Percentiles rank a stretch among this genome's conserved stretches.
Conservation (phyloP, 2,113 vertebrate genomes). For the Calypte anna region DNA sequence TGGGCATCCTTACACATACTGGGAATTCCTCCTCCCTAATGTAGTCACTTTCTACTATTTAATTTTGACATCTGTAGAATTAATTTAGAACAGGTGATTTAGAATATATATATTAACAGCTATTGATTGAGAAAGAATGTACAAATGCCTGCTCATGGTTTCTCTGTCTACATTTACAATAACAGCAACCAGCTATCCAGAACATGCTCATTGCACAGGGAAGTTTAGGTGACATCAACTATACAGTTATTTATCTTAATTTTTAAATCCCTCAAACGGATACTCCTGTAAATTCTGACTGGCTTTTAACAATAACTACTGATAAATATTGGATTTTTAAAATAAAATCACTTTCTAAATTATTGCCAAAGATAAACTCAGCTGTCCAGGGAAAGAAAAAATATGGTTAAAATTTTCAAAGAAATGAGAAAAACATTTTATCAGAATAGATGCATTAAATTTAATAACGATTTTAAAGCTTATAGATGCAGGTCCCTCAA, state of each 20-base stretch:
- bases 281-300: background rate
- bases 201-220: background rate
- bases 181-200: background rate
- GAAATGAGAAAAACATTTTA: conserved; percentile 38
- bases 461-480: conserved; percentile 71
- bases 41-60: background rate
- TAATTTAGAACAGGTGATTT: background rate
- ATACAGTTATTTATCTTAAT: background rate
- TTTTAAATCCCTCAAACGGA: background rate
- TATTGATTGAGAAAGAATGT: background rate
- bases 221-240: background rate
- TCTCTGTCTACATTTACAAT: background rate
- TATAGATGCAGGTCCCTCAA: conserved; percentile 59
- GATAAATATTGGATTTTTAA: background rate
- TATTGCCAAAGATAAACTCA: background rate
- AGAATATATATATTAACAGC: background rate
- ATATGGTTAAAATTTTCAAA: conserved; percentile 10
- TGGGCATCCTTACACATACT: background rate
- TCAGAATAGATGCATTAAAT: conserved; percentile 47
- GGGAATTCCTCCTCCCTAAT: background rate
- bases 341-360: background rate
- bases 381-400: conserved; percentile 4
- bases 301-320: background rate
- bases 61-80: background rate
- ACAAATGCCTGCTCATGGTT: background rate